Evolutionary conservation across 92 coral and sea anemone species (phyloP).

Genomic region (Pocillopora meandrina): DNA sequence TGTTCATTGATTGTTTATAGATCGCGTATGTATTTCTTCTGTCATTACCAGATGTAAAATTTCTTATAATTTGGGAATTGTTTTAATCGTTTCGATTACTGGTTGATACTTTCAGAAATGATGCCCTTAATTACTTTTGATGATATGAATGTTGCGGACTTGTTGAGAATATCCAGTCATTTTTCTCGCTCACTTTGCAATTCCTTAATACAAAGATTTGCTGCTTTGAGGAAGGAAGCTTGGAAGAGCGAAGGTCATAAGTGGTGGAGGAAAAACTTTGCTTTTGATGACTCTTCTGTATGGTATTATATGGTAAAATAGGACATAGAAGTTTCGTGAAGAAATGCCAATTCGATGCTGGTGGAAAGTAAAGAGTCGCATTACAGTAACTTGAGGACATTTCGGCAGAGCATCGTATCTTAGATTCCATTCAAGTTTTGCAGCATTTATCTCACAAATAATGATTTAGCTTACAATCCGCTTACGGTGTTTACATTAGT

Average conservation of each 20-base stretch:
- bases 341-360: not conserved
- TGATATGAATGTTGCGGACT: too few relatives aligned
- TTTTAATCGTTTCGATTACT: not conserved
- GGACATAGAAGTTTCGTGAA: not conserved
- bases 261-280: too few relatives aligned
- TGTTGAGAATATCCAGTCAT: too few relatives aligned
- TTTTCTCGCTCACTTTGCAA: too few relatives aligned
- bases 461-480: constrained; percentile 18
- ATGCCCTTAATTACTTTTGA: too few relatives aligned
- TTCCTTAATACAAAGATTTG: too few relatives aligned
- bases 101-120: not conserved
- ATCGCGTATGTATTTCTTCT: not conserved
- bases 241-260: too few relatives aligned
- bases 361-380: not conserved
- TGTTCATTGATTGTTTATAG: not conserved
- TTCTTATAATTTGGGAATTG: not conserved
- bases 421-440: constrained; percentile 14
- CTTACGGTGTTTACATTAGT: constrained; percentile 27
- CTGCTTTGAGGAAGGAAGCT: too few relatives aligned
- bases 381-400: not conserved
- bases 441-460: not conserved
- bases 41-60: not conserved
- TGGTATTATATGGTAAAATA: too few relatives aligned
- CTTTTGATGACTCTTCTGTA: too few relatives aligned
- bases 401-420: not conserved